phyloP scores from a whole-genome alignment of 2,888 invertebrate genomes.

The Sminthurinus aureus region DNA sequence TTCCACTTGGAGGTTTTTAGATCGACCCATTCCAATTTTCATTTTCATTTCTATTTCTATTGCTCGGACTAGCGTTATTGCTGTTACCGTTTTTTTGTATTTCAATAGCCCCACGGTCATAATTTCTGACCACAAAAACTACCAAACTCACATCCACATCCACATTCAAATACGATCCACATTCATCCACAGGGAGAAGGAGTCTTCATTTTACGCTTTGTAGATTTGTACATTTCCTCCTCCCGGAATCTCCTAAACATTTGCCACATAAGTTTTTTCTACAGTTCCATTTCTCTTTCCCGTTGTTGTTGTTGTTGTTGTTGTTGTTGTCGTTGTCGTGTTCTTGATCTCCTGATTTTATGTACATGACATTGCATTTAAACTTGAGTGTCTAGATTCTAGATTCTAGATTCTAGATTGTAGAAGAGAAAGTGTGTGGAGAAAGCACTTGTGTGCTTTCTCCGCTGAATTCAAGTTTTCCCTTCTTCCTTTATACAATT shows the following conservation, averaged over 20 bases:
- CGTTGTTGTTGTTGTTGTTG: background rate
- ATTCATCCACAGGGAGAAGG: constrained; percentile 14
- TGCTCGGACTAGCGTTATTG: too few species aligned
- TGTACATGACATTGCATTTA: background rate
- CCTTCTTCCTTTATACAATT: background rate
- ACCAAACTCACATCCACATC: background rate
- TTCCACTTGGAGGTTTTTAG: constrained; percentile 6
- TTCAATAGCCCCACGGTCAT: constrained; percentile 40
- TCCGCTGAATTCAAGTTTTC: background rate
- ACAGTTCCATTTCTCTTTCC: background rate
- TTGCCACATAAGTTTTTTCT: constrained; percentile 53
- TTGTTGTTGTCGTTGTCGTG: background rate
- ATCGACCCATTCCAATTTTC: background rate
- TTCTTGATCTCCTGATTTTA: background rate
- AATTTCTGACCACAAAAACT: constrained; percentile 51
- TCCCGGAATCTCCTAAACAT: constrained; percentile 29
- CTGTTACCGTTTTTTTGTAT: too few species aligned
- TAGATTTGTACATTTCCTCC: constrained; percentile 38
- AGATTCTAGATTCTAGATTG: too few species aligned
- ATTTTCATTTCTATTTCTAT: too few species aligned
- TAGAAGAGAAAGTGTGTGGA: background rate
- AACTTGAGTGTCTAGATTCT: background rate
- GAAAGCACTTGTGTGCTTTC: background rate
- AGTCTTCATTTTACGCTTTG: constrained; percentile 51
- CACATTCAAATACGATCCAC: too few species aligned